A percentile compares a stretch with the other conserved stretches of the same genome.
phyloP scores from a whole-genome alignment of 2,888 invertebrate genomes.

The Stenichneumon culpator region DNA sequence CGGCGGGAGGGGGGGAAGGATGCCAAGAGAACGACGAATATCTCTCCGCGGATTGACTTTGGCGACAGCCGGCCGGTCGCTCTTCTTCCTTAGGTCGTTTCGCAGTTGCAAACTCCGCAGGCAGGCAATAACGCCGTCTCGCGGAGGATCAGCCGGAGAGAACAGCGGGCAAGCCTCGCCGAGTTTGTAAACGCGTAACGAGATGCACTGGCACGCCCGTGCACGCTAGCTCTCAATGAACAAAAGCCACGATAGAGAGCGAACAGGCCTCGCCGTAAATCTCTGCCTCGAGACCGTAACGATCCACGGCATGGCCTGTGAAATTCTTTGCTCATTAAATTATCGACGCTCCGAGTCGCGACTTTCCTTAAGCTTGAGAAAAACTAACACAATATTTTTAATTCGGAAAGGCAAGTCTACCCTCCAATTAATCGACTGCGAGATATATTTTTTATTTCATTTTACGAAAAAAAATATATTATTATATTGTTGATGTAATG shows the following conservation, averaged over 20 bases:
- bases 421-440: no score
- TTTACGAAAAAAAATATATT: no score
- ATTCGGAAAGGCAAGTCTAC: no score
- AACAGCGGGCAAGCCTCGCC: neutral
- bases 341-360: no score
- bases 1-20: neutral
- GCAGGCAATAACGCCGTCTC: neutral
- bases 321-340: neutral
- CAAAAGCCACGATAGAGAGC: conserved; percentile 20
- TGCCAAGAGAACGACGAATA: conserved; percentile 19
- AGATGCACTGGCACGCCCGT: conserved; percentile 55
- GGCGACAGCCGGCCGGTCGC: neutral
- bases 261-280: neutral
- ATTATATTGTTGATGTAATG: no score
- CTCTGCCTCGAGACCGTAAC: neutral
- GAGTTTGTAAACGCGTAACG: conserved; percentile 35
- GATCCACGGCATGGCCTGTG: neutral
- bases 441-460: no score
- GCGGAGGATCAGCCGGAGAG: neutral
- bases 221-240: conserved; percentile 17
- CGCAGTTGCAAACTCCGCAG: neutral
- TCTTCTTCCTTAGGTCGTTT: neutral
- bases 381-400: no score
- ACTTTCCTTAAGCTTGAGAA: no score
- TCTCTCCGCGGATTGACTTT: conserved; percentile 1